Conservation (phyloP, 2,797 vertebrate species). For the Gallirallus australis region DNA sequence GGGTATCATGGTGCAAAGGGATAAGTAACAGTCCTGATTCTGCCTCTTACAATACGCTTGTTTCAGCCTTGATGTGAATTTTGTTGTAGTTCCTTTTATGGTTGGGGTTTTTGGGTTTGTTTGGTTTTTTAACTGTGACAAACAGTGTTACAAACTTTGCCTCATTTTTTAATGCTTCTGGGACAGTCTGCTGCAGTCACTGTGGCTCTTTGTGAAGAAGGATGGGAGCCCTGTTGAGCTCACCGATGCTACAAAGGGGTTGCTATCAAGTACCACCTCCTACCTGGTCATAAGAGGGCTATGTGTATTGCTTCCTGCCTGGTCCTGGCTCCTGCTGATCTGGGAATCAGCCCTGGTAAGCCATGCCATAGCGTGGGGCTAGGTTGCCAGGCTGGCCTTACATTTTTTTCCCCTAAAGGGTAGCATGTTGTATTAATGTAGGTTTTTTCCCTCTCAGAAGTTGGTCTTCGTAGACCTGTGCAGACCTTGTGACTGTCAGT, state of each 20-base stretch:
- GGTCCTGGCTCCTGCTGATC: background rate
- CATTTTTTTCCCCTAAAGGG: conserved; percentile 5
- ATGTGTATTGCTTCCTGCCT: background rate
- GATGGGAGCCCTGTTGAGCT: background rate
- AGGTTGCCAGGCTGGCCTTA: background rate
- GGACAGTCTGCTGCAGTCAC: background rate
- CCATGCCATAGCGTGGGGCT: background rate
- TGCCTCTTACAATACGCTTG: background rate
- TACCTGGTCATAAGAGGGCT: background rate
- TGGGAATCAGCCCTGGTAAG: background rate
- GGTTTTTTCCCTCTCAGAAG: background rate
- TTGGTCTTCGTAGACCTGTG: background rate
- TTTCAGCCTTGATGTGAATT: background rate
- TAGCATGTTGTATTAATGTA: background rate
- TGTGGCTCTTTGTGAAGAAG: background rate
- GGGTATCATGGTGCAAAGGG: background rate
- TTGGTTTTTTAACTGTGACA: background rate
- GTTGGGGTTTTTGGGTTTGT: too few relatives aligned
- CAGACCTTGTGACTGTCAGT: background rate
- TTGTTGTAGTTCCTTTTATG: background rate
- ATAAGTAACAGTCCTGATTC: background rate
- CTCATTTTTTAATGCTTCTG: background rate
- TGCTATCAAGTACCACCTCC: background rate
- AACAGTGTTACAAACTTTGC: background rate
- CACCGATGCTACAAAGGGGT: background rate